phyloP scores from a whole-genome alignment of 2,797 vertebrate genomes.

The Lacerta bilineata region DNA sequence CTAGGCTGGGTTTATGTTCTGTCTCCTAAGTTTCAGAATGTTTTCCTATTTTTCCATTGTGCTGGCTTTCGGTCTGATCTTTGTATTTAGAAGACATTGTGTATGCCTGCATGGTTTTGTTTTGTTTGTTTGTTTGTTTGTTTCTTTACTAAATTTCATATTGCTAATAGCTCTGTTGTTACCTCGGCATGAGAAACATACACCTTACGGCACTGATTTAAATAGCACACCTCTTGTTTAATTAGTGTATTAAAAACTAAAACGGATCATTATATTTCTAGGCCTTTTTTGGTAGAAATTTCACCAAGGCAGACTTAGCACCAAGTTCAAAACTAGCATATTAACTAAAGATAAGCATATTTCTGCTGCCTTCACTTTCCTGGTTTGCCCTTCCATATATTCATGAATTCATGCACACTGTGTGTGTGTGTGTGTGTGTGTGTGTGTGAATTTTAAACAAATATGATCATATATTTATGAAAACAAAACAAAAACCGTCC shows the following conservation, averaged over 20 bases:
- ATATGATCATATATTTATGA: not conserved
- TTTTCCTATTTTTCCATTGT: conserved; percentile 72
- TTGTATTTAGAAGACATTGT: conserved; percentile 73
- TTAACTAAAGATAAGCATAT: not conserved
- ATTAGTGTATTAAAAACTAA: conserved; percentile 36
- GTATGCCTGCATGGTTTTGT: conserved; percentile 63
- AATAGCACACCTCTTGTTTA: conserved; percentile 42
- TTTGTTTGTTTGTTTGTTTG: too few relatives aligned
- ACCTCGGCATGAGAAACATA: conserved; percentile 42
- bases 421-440: too few relatives aligned
- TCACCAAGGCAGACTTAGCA: conserved; percentile 25
- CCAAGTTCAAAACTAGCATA: not conserved
- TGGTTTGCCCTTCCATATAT: not conserved
- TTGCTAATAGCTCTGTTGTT: conserved; percentile 56
- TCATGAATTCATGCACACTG: not conserved
- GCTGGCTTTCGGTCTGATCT: conserved; percentile 74
- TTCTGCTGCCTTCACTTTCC: not conserved
- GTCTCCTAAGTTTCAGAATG: conserved; percentile 61
- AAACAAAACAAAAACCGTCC: too few relatives aligned
- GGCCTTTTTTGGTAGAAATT: conserved; percentile 49
- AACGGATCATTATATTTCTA: conserved; percentile 49
- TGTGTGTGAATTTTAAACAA: not conserved
- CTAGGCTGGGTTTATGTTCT: conserved; percentile 63
- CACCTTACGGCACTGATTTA: conserved; percentile 45
- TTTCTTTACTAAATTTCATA: conserved; percentile 68